phyloP scores from a whole-genome alignment of 2,888 invertebrate species.

The Coelinius sp. region DNA sequence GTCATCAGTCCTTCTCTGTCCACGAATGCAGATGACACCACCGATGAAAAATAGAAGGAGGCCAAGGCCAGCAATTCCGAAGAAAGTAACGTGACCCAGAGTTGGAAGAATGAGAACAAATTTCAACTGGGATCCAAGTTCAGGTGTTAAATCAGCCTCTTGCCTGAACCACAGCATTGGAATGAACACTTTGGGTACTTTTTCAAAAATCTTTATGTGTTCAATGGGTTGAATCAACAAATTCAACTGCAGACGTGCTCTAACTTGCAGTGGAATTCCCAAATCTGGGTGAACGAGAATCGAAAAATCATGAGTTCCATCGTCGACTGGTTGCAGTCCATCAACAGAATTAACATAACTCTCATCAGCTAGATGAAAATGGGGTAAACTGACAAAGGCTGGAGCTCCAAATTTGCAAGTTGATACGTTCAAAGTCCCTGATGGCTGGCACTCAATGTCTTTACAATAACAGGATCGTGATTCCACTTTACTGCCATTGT shows the following conservation, averaged over 20 bases:
- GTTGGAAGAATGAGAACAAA: slow-evolving; percentile 73
- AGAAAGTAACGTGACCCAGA: slow-evolving; percentile 74
- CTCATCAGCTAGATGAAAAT: slow-evolving; percentile 83
- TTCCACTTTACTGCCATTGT: slow-evolving; percentile 78
- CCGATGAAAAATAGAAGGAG: slow-evolving; percentile 66
- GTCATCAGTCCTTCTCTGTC: slow-evolving; percentile 63
- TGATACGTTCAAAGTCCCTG: slow-evolving; percentile 82
- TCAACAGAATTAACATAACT: slow-evolving; percentile 76
- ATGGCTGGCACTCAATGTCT: slow-evolving; percentile 68
- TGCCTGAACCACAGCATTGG: slow-evolving; percentile 87
- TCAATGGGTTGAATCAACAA: slow-evolving; percentile 73
- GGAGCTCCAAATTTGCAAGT: slow-evolving; percentile 86
- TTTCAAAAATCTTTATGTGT: slow-evolving; percentile 74
- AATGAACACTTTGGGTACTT: slow-evolving; percentile 74
- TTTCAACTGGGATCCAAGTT: slow-evolving; percentile 74
- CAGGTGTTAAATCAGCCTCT: slow-evolving; percentile 74
- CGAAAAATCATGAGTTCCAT: slow-evolving; percentile 77
- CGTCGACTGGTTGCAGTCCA: slow-evolving; percentile 77
- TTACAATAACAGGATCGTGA: slow-evolving; percentile 80
- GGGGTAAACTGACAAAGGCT: slow-evolving; percentile 85
- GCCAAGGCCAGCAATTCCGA: slow-evolving; percentile 72
- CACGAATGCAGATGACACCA: slow-evolving; percentile 61
- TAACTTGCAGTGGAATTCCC: slow-evolving; percentile 83
- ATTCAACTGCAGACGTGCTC: slow-evolving; percentile 86
- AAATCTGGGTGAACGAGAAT: slow-evolving; percentile 79